Percentiles rank a stretch among this genome's conserved stretches.
Evolutionary conservation across 2,888 invertebrate species (phyloP).

Genomic region (Hypercompe scribonia): DNA sequence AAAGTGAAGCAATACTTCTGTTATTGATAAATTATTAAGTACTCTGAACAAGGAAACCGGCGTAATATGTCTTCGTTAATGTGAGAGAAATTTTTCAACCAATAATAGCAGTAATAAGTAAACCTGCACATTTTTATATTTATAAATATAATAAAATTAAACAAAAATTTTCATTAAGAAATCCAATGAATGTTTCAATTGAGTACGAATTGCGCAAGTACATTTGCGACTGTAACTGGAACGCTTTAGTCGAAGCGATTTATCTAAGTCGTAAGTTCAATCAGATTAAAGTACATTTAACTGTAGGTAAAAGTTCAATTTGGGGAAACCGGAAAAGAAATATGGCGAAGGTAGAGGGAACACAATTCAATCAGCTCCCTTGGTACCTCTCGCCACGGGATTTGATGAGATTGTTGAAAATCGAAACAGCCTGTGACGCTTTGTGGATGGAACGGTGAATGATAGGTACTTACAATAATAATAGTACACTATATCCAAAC

Average conservation of each 20-base stretch:
- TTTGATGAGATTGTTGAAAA: conserved; percentile 86
- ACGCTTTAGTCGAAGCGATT: conserved; percentile 62
- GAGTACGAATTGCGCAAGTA: conserved; percentile 7
- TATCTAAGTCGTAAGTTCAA: conserved; percentile 81
- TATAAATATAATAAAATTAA: neutral
- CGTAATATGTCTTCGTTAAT: neutral
- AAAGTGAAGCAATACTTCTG: neutral
- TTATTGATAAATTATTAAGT: neutral
- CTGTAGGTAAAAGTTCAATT: conserved; percentile 83
- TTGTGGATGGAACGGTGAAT: conserved; percentile 20
- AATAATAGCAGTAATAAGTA: neutral
- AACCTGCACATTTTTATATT: neutral
- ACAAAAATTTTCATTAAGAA: conserved; percentile 22
- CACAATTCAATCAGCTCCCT: conserved; percentile 85
- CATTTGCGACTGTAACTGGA: conserved; percentile 46
- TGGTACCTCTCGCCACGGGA: conserved; percentile 71
- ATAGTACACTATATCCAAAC: neutral
- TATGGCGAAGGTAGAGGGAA: conserved; percentile 79
- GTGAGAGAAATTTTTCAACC: neutral
- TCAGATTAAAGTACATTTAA: conserved; percentile 86
- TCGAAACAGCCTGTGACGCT: conserved; percentile 66
- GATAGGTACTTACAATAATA: neutral
- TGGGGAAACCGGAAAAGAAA: conserved; percentile 82
- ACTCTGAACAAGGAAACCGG: neutral
- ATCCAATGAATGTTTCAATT: conserved; percentile 23